Evolutionary conservation across 1,140 invertebrate species (phyloP).

Genomic region (Harpegnathos saltator): DNA sequence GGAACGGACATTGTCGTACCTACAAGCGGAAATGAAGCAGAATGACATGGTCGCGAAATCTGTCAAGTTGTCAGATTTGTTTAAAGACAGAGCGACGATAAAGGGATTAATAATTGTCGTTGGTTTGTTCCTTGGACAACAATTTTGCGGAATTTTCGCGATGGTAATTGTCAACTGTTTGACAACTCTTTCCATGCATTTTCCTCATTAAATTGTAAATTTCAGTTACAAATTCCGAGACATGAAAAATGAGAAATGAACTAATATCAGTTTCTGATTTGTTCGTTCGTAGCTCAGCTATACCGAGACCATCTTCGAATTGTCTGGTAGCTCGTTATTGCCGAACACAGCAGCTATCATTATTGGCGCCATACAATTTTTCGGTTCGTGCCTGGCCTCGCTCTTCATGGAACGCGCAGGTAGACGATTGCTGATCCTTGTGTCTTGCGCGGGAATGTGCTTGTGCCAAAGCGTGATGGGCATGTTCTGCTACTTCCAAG

Average conservation of each 20-base stretch:
- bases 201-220: neutral
- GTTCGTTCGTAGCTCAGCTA: constrained; percentile 81
- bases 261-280: constrained; percentile 33
- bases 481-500: constrained; percentile 82
- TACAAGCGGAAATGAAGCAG: constrained; percentile 77
- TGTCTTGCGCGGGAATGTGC: constrained; percentile 85
- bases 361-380: constrained; percentile 82
- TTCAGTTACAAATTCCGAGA: neutral
- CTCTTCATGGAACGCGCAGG: constrained; percentile 88
- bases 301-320: constrained; percentile 87
- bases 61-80: constrained; percentile 72
- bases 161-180: constrained; percentile 75
- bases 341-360: constrained; percentile 87
- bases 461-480: constrained; percentile 82
- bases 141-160: constrained; percentile 82
- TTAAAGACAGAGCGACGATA: constrained; percentile 79
- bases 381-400: constrained; percentile 85
- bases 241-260: neutral
- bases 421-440: constrained; percentile 86
- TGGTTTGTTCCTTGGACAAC: constrained; percentile 82
- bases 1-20: constrained; percentile 75
- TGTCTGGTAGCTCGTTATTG: constrained; percentile 83
- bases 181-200: neutral
- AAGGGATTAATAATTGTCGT: constrained; percentile 84
- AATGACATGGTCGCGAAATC: constrained; percentile 48